Evolutionary conservation across 2,797 vertebrate species (phyloP).

Genomic region (Podarcis siculus): DNA sequence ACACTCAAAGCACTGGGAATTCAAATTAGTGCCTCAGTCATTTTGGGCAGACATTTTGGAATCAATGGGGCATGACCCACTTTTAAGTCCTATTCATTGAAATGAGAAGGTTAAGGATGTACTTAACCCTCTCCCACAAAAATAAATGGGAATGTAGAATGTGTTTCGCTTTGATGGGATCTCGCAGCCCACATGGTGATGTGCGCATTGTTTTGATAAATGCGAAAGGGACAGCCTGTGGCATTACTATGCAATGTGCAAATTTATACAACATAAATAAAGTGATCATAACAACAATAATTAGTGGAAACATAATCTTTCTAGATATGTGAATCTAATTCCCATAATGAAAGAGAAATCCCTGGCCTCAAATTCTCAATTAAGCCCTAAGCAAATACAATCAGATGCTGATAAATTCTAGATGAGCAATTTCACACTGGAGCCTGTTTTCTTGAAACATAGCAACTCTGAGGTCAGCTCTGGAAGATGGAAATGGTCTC

Average conservation of each 20-base stretch:
- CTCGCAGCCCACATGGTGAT: too few species aligned
- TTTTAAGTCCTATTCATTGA: not conserved
- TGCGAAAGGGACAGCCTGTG: too few species aligned
- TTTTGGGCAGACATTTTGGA: not conserved
- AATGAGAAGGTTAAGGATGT: not conserved
- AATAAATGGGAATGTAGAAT: not conserved
- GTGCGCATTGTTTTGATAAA: too few species aligned
- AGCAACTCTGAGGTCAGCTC: not conserved
- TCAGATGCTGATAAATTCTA: not conserved
- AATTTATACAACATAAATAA: too few species aligned
- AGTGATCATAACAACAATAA: too few species aligned
- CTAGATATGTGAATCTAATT: not conserved
- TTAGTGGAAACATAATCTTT: too few species aligned
- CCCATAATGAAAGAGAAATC: not conserved
- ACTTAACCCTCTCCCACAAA: not conserved
- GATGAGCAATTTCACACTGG: not conserved
- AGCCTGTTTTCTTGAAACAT: not conserved
- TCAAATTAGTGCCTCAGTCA: not conserved
- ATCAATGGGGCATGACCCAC: not conserved
- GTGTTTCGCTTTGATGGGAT: not conserved
- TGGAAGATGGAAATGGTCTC: not conserved
- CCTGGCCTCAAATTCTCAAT: not conserved
- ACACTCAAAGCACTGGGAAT: too few species aligned
- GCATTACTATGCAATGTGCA: too few species aligned
- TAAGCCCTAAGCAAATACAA: not conserved